Conservation (phyloP, 2,797 vertebrate genomes). For the Argentina silus region DNA sequence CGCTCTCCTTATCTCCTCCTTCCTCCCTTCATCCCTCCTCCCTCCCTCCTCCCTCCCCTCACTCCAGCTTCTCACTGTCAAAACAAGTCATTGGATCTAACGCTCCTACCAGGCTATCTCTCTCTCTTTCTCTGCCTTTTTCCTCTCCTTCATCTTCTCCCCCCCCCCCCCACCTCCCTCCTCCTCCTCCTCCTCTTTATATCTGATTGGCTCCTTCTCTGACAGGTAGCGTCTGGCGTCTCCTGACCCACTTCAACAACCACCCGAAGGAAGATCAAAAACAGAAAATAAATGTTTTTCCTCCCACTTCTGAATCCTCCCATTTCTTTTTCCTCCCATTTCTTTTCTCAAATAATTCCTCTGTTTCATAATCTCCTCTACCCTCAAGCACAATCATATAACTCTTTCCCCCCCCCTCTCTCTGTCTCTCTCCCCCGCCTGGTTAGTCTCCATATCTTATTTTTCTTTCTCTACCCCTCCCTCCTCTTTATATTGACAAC, state of each 20-base stretch:
- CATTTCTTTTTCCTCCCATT: background rate
- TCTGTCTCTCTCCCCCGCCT: constrained; percentile 7
- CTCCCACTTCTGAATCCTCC: no score
- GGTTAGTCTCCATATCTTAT: background rate
- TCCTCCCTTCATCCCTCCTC: background rate
- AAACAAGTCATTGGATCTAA: no score
- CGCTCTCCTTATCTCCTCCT: background rate
- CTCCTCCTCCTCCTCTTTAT: background rate
- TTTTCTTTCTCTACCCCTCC: background rate
- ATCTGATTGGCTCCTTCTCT: background rate
- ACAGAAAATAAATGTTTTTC: constrained; percentile 1
- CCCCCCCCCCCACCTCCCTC: background rate
- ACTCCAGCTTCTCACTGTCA: background rate
- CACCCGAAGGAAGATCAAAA: background rate
- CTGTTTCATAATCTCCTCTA: background rate
- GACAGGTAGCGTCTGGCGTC: background rate
- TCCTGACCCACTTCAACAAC: background rate
- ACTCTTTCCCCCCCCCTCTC: background rate
- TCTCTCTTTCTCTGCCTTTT: background rate
- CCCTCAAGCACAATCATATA: background rate
- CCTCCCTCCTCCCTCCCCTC: background rate
- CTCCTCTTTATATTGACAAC: background rate
- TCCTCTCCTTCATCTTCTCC: background rate
- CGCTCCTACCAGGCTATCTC: background rate
- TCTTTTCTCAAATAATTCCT: background rate